Evolutionary conservation across 2,113 vertebrate species (phyloP).

Genomic region (Dasyurus viverrinus): DNA sequence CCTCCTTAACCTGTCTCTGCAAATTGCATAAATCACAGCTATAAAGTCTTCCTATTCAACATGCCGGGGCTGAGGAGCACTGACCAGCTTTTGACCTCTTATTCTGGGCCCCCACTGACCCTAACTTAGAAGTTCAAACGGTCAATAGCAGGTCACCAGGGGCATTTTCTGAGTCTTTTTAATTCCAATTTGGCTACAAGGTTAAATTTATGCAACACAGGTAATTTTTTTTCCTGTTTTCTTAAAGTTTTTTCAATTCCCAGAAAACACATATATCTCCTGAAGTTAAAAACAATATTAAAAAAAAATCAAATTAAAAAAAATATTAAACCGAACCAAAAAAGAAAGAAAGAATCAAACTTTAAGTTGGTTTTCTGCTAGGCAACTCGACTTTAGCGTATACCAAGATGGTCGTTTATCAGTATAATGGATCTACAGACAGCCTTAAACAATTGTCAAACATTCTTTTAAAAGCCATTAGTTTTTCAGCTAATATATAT

Average conservation of each 20-base stretch:
- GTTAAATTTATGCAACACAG: conserved; percentile 82
- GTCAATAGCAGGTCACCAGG: conserved; percentile 96
- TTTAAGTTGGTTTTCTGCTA: conserved; percentile 58
- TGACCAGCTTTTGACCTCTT: conserved; percentile 96
- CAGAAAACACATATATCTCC: conserved; percentile 46
- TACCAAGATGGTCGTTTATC: conserved; percentile 86
- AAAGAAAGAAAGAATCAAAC: conserved; percentile 42
- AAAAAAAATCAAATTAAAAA: background rate
- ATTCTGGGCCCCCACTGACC: conserved; percentile 92
- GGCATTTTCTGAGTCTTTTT: conserved; percentile 83
- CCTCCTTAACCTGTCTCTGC: conserved; percentile 90
- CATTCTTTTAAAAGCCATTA: conserved; percentile 91
- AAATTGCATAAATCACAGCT: conserved; percentile 95
- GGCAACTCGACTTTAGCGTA: conserved; percentile 62
- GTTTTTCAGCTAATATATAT: conserved; percentile 90
- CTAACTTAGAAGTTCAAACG: conserved; percentile 92
- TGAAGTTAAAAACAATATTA: conserved; percentile 44
- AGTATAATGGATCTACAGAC: conserved; percentile 90
- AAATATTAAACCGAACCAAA: accelerated
- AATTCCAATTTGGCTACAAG: conserved; percentile 86
- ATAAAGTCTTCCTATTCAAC: conserved; percentile 91
- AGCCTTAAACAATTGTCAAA: conserved; percentile 93
- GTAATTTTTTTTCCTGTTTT: conserved; percentile 72
- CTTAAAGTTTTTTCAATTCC: conserved; percentile 63
- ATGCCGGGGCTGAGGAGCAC: conserved; percentile 82